Evolutionary conservation across 2,113 vertebrate species (phyloP).

Genomic region (Accipiter virgatus): DNA sequence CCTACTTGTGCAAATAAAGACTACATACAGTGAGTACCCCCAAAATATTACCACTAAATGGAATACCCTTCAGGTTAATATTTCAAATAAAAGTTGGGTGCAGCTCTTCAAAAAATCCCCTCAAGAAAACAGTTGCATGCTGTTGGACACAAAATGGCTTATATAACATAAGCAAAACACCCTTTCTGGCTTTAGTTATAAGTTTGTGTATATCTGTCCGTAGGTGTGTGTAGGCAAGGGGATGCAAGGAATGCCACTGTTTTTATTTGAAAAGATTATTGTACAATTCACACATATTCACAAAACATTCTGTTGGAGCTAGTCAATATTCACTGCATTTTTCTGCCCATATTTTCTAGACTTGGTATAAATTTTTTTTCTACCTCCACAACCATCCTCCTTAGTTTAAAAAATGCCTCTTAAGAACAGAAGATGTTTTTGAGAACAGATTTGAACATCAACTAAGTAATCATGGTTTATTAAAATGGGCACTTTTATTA

Average conservation of each 20-base stretch:
- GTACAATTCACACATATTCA: background rate
- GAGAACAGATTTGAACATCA: background rate
- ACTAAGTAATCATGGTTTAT: background rate
- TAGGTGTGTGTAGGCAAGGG: constrained; percentile 27
- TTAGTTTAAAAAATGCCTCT: background rate
- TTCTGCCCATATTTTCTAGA: background rate
- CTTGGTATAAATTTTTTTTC: background rate
- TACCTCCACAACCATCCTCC: background rate
- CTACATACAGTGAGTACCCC: background rate
- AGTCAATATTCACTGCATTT: background rate
- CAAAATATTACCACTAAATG: background rate
- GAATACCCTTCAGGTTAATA: background rate
- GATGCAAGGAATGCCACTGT: background rate
- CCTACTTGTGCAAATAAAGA: background rate
- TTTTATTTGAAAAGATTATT: constrained; percentile 22
- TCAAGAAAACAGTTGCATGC: background rate
- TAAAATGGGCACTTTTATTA: background rate
- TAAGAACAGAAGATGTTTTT: background rate
- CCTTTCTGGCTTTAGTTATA: background rate
- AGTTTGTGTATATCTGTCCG: background rate
- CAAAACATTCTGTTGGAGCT: background rate
- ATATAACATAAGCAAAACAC: background rate
- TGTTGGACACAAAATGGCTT: background rate
- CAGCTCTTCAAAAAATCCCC: background rate
- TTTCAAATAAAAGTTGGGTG: background rate